Conservation (phyloP, 2,113 vertebrate genomes). For the Puntigrus tetrazona region DNA sequence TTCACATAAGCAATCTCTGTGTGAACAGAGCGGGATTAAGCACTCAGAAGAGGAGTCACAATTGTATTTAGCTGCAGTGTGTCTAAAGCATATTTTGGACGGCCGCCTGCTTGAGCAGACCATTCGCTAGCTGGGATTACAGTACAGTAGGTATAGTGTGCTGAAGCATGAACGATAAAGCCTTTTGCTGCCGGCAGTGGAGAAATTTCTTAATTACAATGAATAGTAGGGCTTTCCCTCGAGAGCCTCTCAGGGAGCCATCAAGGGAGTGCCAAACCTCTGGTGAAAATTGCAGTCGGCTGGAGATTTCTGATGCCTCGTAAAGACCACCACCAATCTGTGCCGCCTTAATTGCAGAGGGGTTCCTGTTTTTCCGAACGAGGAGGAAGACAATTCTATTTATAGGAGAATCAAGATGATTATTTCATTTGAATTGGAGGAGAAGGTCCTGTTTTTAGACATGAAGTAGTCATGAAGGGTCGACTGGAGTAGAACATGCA, state of each 20-base stretch:
- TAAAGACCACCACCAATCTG: constrained; percentile 34
- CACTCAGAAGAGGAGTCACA: constrained; percentile 13
- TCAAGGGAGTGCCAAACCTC: constrained; percentile 29
- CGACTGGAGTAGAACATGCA: background rate
- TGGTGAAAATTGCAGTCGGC: constrained; percentile 17
- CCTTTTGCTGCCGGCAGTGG: background rate
- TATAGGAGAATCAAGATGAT: constrained; percentile 34
- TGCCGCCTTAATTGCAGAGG: constrained; percentile 36
- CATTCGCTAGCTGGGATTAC: constrained; percentile 36
- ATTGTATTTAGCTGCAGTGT: background rate
- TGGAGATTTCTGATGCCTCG: constrained; percentile 36
- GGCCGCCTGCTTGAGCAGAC: background rate
- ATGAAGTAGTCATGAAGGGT: background rate
- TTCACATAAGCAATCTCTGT: background rate
- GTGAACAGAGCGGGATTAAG: constrained; percentile 5
- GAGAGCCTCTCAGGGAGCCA: constrained; percentile 27
- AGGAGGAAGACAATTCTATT: constrained; percentile 29
- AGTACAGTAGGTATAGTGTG: constrained; percentile 31
- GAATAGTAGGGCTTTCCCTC: constrained; percentile 43
- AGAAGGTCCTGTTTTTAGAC: background rate
- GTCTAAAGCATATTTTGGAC: constrained; percentile 28
- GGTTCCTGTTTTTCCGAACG: constrained; percentile 13
- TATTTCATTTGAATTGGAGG: constrained; percentile 33
- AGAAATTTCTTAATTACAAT: constrained; percentile 55
- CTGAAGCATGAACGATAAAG: constrained; percentile 33